Percentiles rank a stretch among this genome's conserved stretches.
Evolutionary conservation across 1,140 invertebrate species (phyloP).

Genomic region (Pseudomyrmex gracilis): DNA sequence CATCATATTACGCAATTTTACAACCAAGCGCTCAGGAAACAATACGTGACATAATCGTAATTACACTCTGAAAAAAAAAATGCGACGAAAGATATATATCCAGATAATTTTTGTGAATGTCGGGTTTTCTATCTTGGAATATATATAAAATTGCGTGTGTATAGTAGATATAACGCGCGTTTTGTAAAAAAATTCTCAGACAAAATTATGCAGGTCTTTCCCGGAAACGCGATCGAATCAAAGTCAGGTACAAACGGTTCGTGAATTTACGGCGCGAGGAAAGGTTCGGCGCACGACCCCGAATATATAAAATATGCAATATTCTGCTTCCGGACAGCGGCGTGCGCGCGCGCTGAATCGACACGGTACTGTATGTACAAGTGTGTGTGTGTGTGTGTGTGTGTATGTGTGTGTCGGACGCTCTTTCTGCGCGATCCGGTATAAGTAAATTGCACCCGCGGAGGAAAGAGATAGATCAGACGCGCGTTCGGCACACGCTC

Average conservation of each 20-base stretch:
- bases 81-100: neutral
- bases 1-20: too few relatives aligned
- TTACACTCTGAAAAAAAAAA: neutral
- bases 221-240: constrained; percentile 53
- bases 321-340: constrained; percentile 50
- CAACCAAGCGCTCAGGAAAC: neutral
- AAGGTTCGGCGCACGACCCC: constrained; percentile 46
- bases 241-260: constrained; percentile 46
- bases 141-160: neutral
- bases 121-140: neutral
- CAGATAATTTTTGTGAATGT: neutral
- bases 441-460: constrained; percentile 61
- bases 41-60: neutral
- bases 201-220: constrained; percentile 21
- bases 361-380: constrained; percentile 8
- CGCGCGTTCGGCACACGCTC: constrained; percentile 31
- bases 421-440: constrained; percentile 43
- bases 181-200: constrained; percentile 20
- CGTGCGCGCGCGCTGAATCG: constrained; percentile 28
- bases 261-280: constrained; percentile 51
- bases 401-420: neutral
- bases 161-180: neutral
- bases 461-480: constrained; percentile 53
- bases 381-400: neutral
- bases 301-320: constrained; percentile 56